Evolutionary conservation across 2,113 vertebrate genomes (phyloP).

Genomic region (Brienomyrus brachyistius): DNA sequence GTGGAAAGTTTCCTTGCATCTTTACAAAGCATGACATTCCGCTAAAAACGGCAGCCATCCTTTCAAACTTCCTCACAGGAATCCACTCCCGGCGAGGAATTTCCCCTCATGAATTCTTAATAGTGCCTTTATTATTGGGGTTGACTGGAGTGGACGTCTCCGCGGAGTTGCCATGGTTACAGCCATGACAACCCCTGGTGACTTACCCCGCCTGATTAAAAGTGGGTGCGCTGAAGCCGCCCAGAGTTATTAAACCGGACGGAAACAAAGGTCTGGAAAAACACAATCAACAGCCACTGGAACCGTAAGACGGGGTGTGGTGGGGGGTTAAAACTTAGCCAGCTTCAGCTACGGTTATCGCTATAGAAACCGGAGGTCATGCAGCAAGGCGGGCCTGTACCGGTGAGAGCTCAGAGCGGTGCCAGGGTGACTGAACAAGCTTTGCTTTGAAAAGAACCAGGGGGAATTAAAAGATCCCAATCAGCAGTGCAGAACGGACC

Average conservation of each 20-base stretch:
- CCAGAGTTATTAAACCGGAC: constrained; percentile 3
- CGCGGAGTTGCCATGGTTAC: constrained; percentile 19
- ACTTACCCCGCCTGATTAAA: constrained; percentile 17
- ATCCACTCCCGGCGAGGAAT: neutral
- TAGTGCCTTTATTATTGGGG: constrained; percentile 10
- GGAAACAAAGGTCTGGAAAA: neutral
- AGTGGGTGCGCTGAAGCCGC: neutral
- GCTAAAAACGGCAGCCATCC: neutral
- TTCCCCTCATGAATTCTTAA: constrained; percentile 24
- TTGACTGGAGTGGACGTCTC: constrained; percentile 4
- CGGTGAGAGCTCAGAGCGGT: neutral
- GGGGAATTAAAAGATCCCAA: neutral
- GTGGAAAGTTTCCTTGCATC: neutral
- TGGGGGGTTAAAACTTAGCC: neutral
- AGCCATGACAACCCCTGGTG: neutral
- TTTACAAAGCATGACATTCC: neutral
- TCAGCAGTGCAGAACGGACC: neutral
- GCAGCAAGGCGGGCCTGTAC: neutral
- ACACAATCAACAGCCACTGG: constrained; percentile 6
- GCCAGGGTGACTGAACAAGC: neutral
- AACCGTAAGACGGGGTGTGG: neutral
- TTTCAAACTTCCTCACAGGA: constrained; percentile 5
- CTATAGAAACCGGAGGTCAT: neutral
- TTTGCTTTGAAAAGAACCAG: neutral
- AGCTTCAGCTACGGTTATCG: neutral